phyloP scores from a whole-genome alignment of 1,140 invertebrate species.

The Pachyrhynchus sulphureomaculatus region DNA sequence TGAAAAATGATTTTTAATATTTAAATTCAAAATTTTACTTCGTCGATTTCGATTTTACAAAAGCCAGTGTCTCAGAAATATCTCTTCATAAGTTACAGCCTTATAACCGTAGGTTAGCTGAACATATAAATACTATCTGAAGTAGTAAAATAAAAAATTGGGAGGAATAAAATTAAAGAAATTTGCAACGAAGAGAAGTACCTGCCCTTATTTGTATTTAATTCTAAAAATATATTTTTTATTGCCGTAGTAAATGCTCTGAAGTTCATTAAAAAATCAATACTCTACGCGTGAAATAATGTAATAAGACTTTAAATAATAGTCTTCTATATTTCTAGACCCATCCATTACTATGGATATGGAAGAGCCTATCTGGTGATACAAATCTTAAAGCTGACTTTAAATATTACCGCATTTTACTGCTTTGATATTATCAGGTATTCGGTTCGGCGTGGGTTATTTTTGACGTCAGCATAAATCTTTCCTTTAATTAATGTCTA shows the following conservation, averaged over 20 bases:
- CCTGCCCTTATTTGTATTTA: too few species aligned
- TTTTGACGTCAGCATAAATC: slow-evolving; percentile 43
- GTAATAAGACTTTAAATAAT: slow-evolving; percentile 34
- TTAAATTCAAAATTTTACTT: too few species aligned
- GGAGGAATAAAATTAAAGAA: too few species aligned
- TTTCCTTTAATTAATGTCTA: slow-evolving; percentile 45
- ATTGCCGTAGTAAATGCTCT: background rate
- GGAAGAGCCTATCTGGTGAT: slow-evolving; percentile 38
- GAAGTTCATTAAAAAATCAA: slow-evolving; percentile 10
- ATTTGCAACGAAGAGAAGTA: too few species aligned
- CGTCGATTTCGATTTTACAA: too few species aligned
- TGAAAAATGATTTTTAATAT: too few species aligned
- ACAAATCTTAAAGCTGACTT: slow-evolving; percentile 37
- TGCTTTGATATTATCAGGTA: slow-evolving; percentile 41
- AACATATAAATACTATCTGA: too few species aligned
- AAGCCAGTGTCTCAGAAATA: too few species aligned
- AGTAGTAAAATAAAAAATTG: too few species aligned
- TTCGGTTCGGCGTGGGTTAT: slow-evolving; percentile 41
- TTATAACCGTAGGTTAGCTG: too few species aligned
- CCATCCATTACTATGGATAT: slow-evolving; percentile 41
- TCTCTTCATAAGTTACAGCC: too few species aligned
- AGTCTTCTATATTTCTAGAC: slow-evolving; percentile 32
- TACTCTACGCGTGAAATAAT: slow-evolving; percentile 20
- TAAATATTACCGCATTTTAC: slow-evolving; percentile 47
- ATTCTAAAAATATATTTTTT: too few species aligned